A percentile compares a stretch with the other conserved stretches of the same genome.
Conservation (phyloP, 2,113 vertebrate genomes). For the rat (Rattus norvegicus) region GRCr8 NC_086024.1:138019001-138019500, state of each 20-base stretch:
- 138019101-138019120: background rate
- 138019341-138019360: background rate
- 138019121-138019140: background rate
- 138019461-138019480: background rate
- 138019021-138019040: background rate
- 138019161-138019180: too few relatives aligned
- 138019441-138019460: background rate
- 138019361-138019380: background rate
- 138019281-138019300: background rate
- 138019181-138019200: background rate
- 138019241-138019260: background rate
- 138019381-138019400: background rate
- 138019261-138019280: background rate
- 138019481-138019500: background rate
- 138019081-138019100: background rate
- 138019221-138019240: too few relatives aligned
- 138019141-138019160: accelerated
- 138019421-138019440: background rate
- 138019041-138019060: background rate
- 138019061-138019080: background rate
- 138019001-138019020: background rate
- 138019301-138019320: background rate
- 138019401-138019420: background rate
- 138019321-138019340: background rate
- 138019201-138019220: background rate